Percentiles rank a stretch among this genome's conserved stretches.
Evolutionary conservation across 23 tunicate species (phyloP).

Genomic region (Trididemnum miniatum): DNA sequence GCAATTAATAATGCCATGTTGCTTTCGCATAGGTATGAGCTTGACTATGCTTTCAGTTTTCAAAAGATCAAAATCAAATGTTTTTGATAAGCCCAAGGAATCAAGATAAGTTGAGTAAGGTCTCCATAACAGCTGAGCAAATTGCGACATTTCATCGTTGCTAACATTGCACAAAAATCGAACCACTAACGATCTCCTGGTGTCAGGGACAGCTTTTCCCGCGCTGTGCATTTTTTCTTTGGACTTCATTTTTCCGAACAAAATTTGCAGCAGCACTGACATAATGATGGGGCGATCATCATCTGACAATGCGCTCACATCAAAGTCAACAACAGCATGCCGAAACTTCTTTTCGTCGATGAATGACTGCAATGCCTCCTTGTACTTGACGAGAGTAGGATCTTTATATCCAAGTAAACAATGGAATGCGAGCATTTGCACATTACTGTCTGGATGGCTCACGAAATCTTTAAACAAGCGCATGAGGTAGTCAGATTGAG

Average conservation of each 20-base stretch:
- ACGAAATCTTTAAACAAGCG: constrained; percentile 48
- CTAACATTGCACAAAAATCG: constrained; percentile 48
- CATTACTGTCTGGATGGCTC: constrained; percentile 42
- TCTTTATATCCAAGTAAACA: constrained; percentile 47
- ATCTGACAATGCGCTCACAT: constrained; percentile 15
- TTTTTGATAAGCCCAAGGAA: neutral
- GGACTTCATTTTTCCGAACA: constrained; percentile 73
- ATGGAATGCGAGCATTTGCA: constrained; percentile 58
- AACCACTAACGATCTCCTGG: constrained; percentile 39
- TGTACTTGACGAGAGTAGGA: constrained; percentile 24
- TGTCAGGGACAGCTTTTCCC: constrained; percentile 29
- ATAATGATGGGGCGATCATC: constrained; percentile 49
- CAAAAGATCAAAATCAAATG: neutral
- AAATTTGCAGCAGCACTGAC: constrained; percentile 52
- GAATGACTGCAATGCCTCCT: constrained; percentile 42
- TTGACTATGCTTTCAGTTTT: neutral
- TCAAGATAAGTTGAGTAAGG: constrained; percentile 28
- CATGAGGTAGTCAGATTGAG: constrained; percentile 34
- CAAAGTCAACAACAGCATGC: constrained; percentile 47
- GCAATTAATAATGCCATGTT: constrained; percentile 60
- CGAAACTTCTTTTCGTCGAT: constrained; percentile 66
- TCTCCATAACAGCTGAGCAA: constrained; percentile 18
- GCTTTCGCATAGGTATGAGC: constrained; percentile 61
- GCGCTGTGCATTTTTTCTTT: constrained; percentile 41
- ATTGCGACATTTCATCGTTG: constrained; percentile 35